Evolutionary conservation across 2,113 vertebrate genomes (phyloP).

Genomic region (Melozone crissalis): DNA sequence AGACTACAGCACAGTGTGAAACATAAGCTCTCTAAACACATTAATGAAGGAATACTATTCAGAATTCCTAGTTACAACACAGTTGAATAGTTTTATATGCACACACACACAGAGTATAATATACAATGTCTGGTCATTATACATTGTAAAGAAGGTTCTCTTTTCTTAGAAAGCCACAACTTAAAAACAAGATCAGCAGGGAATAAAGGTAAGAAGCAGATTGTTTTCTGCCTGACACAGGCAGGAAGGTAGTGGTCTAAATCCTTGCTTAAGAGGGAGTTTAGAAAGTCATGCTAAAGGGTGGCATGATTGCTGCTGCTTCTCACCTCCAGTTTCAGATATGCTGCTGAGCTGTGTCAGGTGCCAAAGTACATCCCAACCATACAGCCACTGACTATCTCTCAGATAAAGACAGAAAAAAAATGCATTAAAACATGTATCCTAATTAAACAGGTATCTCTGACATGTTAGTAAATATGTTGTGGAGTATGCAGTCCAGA

Average conservation of each 20-base stretch:
- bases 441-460: neutral
- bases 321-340: neutral
- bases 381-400: neutral
- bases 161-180: neutral
- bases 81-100: neutral
- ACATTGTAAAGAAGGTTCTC: neutral
- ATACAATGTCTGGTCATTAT: neutral
- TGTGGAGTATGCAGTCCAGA: neutral
- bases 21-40: neutral
- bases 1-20: neutral
- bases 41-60: neutral
- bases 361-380: neutral
- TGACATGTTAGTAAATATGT: neutral
- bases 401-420: neutral
- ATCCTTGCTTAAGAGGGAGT: fast-evolving
- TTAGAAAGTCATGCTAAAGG: neutral
- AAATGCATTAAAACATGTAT: neutral
- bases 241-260: neutral
- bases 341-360: neutral
- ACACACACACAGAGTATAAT: neutral
- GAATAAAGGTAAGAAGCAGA: neutral
- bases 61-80: neutral
- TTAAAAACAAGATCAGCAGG: neutral
- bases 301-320: neutral
- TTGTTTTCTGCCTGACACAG: neutral